A percentile compares a stretch with the other conserved stretches of the same genome.
Conservation (phyloP, 1,140 invertebrate genomes). For the Heterodera carotae region DNA sequence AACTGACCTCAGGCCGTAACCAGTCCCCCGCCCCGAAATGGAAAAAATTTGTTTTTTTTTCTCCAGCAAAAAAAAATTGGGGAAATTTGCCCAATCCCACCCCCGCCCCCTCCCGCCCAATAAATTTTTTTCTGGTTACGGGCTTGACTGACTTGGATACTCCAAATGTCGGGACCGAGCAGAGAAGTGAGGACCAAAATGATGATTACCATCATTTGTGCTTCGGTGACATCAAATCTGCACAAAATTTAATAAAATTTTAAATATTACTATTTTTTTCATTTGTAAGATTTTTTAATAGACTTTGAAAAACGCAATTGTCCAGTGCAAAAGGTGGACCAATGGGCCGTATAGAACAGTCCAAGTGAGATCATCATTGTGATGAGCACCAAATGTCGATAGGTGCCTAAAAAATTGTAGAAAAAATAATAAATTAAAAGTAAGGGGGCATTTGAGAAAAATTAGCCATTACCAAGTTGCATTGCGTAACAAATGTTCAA, state of each 20-base stretch:
- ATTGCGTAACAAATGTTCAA: constrained; percentile 87
- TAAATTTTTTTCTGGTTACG: no score
- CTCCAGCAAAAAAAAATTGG: no score
- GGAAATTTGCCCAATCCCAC: no score
- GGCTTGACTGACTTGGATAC: constrained; percentile 77
- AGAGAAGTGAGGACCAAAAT: constrained; percentile 84
- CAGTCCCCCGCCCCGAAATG: no score
- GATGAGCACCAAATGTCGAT: constrained; percentile 83
- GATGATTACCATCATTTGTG: constrained; percentile 86
- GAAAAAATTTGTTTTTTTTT: no score
- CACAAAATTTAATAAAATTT: constrained; percentile 33
- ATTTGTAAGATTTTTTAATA: not conserved
- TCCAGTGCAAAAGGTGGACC: constrained; percentile 96
- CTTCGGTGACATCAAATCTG: constrained; percentile 93
- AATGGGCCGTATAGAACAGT: constrained; percentile 96
- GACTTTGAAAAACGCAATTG: constrained; percentile 82
- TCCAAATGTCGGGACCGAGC: constrained; percentile 84
- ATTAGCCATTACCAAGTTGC: constrained; percentile 72
- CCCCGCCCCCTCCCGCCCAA: no score
- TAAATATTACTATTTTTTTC: constrained; percentile 12
- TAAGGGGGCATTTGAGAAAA: no score
- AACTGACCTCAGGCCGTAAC: no score
- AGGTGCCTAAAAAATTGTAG: constrained; percentile 63
- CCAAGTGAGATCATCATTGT: constrained; percentile 90
- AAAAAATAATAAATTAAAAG: constrained; percentile 3